These are phyloP conservation scores for Adelognathus sp. DNA, from an alignment of 2,888 invertebrate genomes.

Conservation along the genomic window DNA sequence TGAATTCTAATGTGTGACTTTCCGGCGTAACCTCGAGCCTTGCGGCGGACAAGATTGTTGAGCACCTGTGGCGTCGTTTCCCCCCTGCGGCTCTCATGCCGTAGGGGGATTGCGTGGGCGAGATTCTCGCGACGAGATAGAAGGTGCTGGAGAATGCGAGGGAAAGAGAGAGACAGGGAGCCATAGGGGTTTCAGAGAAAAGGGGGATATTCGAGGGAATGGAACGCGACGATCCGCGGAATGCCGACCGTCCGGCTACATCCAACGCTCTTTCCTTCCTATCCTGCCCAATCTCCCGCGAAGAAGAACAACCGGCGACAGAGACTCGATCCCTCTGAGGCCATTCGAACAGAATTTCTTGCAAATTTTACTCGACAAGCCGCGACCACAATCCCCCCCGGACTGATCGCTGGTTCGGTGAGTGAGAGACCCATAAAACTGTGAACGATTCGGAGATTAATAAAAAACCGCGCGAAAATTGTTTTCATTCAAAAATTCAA, in stretches of 20 bases:
- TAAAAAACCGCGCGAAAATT: not conserved
- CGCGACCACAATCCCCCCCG: not conserved
- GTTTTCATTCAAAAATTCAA: not conserved
- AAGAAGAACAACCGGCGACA: constrained; percentile 3
- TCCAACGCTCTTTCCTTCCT: constrained; percentile 2
- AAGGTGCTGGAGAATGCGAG: constrained; percentile 4
- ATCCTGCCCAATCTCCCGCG: constrained; percentile 18
- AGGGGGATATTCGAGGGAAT: constrained; percentile 64
- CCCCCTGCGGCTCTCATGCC: not conserved
- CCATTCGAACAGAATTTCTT: not conserved
- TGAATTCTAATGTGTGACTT: not conserved
- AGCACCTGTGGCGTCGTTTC: constrained; percentile 14
- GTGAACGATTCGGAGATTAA: not conserved
- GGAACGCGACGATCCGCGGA: constrained; percentile 73
- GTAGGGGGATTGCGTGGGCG: constrained; percentile 52
- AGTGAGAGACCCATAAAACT: not conserved
- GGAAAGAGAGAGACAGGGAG: constrained; percentile 35
- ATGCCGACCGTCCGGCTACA: constrained; percentile 72
- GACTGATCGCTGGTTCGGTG: not conserved
- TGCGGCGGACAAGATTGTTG: constrained; percentile 4
- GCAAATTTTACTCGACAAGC: not conserved
- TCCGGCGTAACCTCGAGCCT: not conserved
- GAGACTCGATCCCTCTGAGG: not conserved
- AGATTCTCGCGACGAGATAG: constrained; percentile 60
- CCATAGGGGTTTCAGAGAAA: constrained; percentile 20